A percentile compares a stretch with the other conserved stretches of the same genome.
These are phyloP conservation scores for Callipepla californica DNA, from an alignment of 2,113 vertebrate species.

Conservation along the genomic window DNA sequence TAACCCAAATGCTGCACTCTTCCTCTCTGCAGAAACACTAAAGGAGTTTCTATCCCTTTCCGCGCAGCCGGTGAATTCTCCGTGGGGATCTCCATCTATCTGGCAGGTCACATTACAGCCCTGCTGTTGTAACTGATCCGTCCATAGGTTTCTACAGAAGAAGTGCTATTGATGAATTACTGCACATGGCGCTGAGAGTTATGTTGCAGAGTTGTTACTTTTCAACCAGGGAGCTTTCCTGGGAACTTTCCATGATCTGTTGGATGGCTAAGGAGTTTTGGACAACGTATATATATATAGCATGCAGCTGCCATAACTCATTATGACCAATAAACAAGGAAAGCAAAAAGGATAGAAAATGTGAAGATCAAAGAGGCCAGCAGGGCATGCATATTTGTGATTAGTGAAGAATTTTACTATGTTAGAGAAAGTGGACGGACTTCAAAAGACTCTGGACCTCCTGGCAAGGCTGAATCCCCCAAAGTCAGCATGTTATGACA, in stretches of 20 bases:
- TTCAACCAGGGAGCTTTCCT: constrained; percentile 67
- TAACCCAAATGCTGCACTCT: background rate
- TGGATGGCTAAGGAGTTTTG: constrained; percentile 55
- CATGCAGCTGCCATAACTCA: constrained; percentile 61
- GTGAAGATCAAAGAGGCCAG: constrained; percentile 61
- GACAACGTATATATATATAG: constrained; percentile 14
- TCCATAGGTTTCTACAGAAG: constrained; percentile 51
- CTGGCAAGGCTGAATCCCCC: background rate
- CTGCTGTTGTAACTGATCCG: constrained; percentile 70
- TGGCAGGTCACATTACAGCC: constrained; percentile 68
- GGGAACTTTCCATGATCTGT: constrained; percentile 60
- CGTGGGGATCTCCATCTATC: constrained; percentile 50
- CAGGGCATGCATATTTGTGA: constrained; percentile 19
- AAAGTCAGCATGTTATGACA: constrained; percentile 1
- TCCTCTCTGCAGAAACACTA: constrained; percentile 55
- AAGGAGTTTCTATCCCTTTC: constrained; percentile 46
- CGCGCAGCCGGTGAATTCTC: constrained; percentile 56
- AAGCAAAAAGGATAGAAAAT: constrained; percentile 44
- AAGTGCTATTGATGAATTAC: constrained; percentile 74
- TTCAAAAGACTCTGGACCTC: constrained; percentile 48
- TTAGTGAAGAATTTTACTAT: constrained; percentile 51
- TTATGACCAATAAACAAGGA: constrained; percentile 43
- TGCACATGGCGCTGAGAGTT: constrained; percentile 67
- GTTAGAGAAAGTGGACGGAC: background rate
- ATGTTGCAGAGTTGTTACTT: constrained; percentile 70